Base-by-base conservation (phyloP, 2,113 vertebrate genomes). In the Nansenia antarctica region DNA sequence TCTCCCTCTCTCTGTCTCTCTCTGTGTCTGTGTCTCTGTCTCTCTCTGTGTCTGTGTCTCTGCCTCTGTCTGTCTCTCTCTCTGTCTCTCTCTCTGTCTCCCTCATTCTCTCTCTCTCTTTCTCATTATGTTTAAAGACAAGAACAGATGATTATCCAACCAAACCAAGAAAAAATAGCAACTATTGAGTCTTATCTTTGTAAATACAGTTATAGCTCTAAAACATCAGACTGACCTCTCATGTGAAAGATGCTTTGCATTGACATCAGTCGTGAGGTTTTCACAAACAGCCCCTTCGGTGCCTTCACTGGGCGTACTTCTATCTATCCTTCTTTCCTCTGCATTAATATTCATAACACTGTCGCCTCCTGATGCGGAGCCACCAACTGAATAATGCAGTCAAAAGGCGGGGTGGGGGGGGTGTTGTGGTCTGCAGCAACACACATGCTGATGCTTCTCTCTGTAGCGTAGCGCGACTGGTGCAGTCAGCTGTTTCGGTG, bases 331-430 rank as follows among this genome's bases (percentile, higher is more conserved):
- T 35, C 58, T 49, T 69, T 68, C 32, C 9, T 45, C 11, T n/a
- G 24, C 61, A 78, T 82, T 0, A 62, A 82, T 79, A 85, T 80
- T 78, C 47, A 84, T 79, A 15, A 65, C 15, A 3, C 24, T 64
- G 42, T n/a, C n/a, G n/a, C 65, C 60, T 81, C 69, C 59, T 65
- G 70, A 54, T 79, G 59, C 77, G 58, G 69, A 61, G 68, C 72
- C 62, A 60, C 45, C 58, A 2, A 62, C 59, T 83, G 30, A 85
- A 80, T 87, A 83, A 81, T 86, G 72, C 78, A 63, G 65, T 78
- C 70, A 80, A 66, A 60, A 72, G 71, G 65, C 39, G 62, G 58
- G 34, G 20, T 72, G 65, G 39, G 62, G 58, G 34, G 20, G 70
- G 65, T 79, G 35, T 68, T 61, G 14, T 62, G 42, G 18, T 52